Percentiles rank a stretch among this genome's conserved stretches.
Evolutionary conservation across 2,797 vertebrate genomes (phyloP).

Genomic region (Chaenodraco wilsoni): DNA sequence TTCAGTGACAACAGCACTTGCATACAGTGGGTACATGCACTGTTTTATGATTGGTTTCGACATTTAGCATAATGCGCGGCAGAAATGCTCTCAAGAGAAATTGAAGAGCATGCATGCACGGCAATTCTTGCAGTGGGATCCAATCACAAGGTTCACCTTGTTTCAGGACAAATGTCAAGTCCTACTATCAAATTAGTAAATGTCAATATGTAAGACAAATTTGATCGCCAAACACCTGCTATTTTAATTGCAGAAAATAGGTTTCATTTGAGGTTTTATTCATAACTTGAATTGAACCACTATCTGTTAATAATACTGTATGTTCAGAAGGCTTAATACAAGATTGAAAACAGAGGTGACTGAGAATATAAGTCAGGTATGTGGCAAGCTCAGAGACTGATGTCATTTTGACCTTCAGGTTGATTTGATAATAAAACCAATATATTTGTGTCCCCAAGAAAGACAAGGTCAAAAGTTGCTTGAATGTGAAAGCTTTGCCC

Average conservation of each 20-base stretch:
- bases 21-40: constrained; percentile 5
- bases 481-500: constrained; percentile 15
- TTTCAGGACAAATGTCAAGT: constrained; percentile 1
- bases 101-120: background rate
- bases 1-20: constrained; percentile 8
- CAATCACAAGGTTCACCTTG: constrained; percentile 1
- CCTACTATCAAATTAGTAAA: constrained; percentile 6
- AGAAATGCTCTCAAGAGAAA: constrained; percentile 22
- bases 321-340: background rate
- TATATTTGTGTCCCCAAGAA: constrained; percentile 15
- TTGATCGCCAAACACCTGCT: background rate
- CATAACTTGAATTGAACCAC: background rate
- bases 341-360: constrained; percentile 2
- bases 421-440: constrained; percentile 26
- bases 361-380: background rate
- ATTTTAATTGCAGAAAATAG: background rate
- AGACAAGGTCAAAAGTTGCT: constrained; percentile 8
- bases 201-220: background rate
- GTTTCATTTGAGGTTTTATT: background rate
- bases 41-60: constrained; percentile 16
- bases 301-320: background rate
- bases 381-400: background rate
- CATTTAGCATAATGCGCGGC: constrained; percentile 19
- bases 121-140: background rate
- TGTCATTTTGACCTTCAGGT: constrained; percentile 4